These are phyloP conservation scores for Gnathonemus longibarbis DNA, from an alignment of 2,113 vertebrate genomes.

Conservation along the genomic window DNA sequence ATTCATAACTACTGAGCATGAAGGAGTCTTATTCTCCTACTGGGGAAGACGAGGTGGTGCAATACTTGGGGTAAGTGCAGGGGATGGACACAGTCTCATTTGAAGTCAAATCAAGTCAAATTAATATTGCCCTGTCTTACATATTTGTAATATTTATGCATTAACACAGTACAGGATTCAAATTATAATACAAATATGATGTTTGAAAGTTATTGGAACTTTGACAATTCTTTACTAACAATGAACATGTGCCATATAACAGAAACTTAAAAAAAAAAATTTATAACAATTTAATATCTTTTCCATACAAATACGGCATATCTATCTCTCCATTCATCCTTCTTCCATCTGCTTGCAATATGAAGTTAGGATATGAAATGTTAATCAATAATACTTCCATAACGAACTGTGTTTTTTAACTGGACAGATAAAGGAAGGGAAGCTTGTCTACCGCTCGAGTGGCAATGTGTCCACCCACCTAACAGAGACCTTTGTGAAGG, in stretches of 20 bases:
- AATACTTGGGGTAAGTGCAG: slow-evolving; percentile 42
- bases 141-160: not conserved
- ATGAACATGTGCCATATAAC: not conserved
- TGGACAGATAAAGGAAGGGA: slow-evolving; percentile 50
- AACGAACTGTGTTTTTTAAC: not conserved
- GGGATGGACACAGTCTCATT: not conserved
- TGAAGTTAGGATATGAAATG: not conserved
- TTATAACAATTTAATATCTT: not conserved
- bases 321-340: not conserved
- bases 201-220: not conserved
- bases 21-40: slow-evolving; percentile 48
- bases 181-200: not conserved
- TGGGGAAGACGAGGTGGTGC: slow-evolving; percentile 30
- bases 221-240: not conserved
- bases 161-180: not conserved
- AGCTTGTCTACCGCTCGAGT: slow-evolving; percentile 38
- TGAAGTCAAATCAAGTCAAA: not conserved
- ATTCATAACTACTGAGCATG: slow-evolving; percentile 46
- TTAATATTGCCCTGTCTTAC: not conserved
- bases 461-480: slow-evolving; percentile 34
- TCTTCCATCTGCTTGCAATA: not conserved
- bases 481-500: slow-evolving; percentile 39
- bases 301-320: not conserved
- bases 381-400: not conserved
- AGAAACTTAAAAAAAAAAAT: not conserved